Conservation (phyloP, 2,888 invertebrate genomes). For the Blera fallax region DNA sequence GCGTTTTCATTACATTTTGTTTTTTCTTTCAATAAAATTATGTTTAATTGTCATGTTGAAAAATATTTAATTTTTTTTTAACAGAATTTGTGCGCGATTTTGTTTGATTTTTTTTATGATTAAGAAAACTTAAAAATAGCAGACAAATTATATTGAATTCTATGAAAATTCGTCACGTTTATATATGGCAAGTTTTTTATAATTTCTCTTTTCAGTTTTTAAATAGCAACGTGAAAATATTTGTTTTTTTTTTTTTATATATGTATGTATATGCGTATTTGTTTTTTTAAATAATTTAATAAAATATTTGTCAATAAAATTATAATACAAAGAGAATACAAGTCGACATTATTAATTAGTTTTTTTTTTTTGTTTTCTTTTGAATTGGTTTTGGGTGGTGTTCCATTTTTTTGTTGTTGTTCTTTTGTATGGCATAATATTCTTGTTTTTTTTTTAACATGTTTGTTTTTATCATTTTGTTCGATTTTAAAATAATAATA, state of each 20-base stretch:
- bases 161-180: conserved; percentile 47
- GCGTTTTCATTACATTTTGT: conserved; percentile 32
- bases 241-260: conserved; percentile 32
- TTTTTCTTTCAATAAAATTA: conserved; percentile 6
- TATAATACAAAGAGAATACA: conserved; percentile 72
- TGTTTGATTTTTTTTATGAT: neutral
- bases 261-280: conserved; percentile 34
- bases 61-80: neutral
- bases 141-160: conserved; percentile 31
- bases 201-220: conserved; percentile 10
- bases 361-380: conserved; percentile 13
- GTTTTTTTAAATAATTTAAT: conserved; percentile 63
- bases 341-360: conserved; percentile 45
- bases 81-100: conserved; percentile 63
- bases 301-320: conserved; percentile 68
- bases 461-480: conserved; percentile 25
- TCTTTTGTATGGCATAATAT: conserved; percentile 58
- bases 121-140: conserved; percentile 12
- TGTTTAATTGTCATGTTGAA: conserved; percentile 54
- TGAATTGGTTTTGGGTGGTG: conserved; percentile 38
- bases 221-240: conserved; percentile 67
- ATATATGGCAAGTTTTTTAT: conserved; percentile 63
- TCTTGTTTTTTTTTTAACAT: conserved; percentile 36
- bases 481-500: conserved; percentile 67
- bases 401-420: conserved; percentile 26